Percentiles rank a stretch among this genome's conserved stretches.
Evolutionary conservation across 2,113 vertebrate species (phyloP).

Genomic region (Thoracochromis brauschi): DNA sequence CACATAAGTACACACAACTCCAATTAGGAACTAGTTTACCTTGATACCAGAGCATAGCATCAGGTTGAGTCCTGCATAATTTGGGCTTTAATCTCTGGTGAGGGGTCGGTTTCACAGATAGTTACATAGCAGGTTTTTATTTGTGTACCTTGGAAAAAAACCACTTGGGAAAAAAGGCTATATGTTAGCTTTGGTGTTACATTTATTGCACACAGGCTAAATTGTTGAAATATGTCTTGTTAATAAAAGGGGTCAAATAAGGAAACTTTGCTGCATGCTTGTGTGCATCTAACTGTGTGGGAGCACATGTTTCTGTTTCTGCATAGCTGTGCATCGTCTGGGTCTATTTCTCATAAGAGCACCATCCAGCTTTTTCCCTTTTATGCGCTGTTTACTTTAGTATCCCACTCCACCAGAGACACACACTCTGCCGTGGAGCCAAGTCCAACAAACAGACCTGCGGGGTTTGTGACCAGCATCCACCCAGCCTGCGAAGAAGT

Average conservation of each 20-base stretch:
- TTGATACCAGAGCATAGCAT: neutral
- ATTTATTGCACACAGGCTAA: neutral
- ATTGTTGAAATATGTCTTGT: neutral
- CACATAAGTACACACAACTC: neutral
- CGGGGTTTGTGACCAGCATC: constrained; percentile 7
- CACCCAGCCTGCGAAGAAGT: constrained; percentile 32
- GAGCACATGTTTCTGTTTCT: neutral
- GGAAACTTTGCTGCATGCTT: neutral
- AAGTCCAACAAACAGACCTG: constrained; percentile 42
- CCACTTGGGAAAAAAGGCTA: neutral
- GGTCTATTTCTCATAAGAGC: constrained; percentile 24
- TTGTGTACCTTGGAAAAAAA: neutral
- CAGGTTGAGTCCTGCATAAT: constrained; percentile 2
- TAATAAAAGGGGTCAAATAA: neutral
- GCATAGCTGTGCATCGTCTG: neutral
- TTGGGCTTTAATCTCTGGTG: neutral
- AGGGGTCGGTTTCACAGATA: neutral
- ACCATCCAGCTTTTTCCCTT: constrained; percentile 8
- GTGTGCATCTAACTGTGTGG: neutral
- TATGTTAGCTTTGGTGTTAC: neutral
- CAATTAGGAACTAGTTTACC: constrained; percentile 15
- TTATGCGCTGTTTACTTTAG: constrained; percentile 22
- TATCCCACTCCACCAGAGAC: neutral
- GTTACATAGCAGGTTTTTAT: neutral
- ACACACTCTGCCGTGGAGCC: constrained; percentile 14